Base-by-base conservation (phyloP, 2,113 vertebrate genomes). In the Laticauda laticaudata region DNA sequence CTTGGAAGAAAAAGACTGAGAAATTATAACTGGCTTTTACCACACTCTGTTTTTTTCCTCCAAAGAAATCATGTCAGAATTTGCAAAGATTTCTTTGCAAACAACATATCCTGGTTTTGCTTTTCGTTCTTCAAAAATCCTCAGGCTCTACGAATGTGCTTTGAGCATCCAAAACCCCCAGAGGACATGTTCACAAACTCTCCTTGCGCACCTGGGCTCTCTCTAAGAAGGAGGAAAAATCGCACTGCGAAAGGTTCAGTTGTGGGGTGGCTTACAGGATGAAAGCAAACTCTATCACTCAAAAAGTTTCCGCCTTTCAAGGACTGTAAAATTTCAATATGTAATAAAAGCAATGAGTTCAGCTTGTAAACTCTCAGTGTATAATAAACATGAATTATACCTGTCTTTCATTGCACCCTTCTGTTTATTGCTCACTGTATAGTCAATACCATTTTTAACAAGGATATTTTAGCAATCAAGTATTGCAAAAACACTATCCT, bases 401-500 rank as follows among this genome's bases (percentile, higher is more conserved):
- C 69, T 81, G 0, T 24, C 26, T 86, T 94, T 57, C 89, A 87
- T 61, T 91, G 81, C 12, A 56, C 54, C 56, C 69, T 2, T 90
- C 1, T 55, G 48, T 5, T 3, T 90, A 92, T 64, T 88, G 34
- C 75, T 64, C 11, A 14, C 61, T 45, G 55, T 88, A 93, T 93
- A 92, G 59, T 34, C 93, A 92, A 69, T 81, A 0, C 2, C 0
- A 21, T 0, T 23, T 89, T 93, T 91, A 87, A 93, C 86, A 81
- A 91, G 81, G 90, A 87, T 94, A 95, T 93, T 92, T 59, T 88
- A 93, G 87, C 93, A 93, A 88, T 94, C 96, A 95, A 61, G 86
- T 54, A 54, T 92, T 86, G 53, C 69, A 90, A 93, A 95, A 93
- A 64, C 89, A 87, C 54, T 0, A 1, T 20, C 81, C 93, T 93